Percentiles rank a stretch among this genome's conserved stretches.
These are phyloP conservation scores for cattle (Bos taurus) DNA, from an alignment of 2,113 vertebrate species.

Conservation along the genomic window ARS-UCD2.0 NC_037331.1:54122501-54123000, in stretches of 20 bases:
- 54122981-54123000: not conserved
- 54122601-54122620: not conserved
- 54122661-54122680: not conserved
- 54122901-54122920: not conserved
- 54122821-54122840: too few species aligned
- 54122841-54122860: not conserved
- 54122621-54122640: not conserved
- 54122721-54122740: too few species aligned
- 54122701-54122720: not conserved
- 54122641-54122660: not conserved
- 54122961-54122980: not conserved
- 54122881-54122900: not conserved
- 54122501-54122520: not conserved
- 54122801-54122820: too few species aligned
- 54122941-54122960: not conserved
- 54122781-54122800: too few species aligned
- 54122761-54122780: too few species aligned
- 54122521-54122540: not conserved
- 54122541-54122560: not conserved
- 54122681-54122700: not conserved
- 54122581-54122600: not conserved
- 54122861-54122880: not conserved
- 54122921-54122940: not conserved
- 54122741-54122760: too few species aligned
- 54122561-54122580: not conserved